phyloP scores from a whole-genome alignment of 2,113 vertebrate species.

The Xenopus borealis region DNA sequence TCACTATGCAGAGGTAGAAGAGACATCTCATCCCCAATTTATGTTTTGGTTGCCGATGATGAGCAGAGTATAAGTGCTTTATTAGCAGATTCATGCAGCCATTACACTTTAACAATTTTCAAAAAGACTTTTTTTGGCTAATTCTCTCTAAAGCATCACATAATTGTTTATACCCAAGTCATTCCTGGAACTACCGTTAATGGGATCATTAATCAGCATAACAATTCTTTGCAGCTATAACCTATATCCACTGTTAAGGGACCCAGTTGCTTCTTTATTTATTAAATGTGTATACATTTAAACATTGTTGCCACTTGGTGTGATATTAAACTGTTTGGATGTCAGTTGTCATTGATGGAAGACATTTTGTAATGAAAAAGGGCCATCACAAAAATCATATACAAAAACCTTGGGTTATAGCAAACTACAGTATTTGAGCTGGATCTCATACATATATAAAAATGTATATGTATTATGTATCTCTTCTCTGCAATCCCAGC shows the following conservation, averaged over 20 bases:
- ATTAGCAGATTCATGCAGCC: too few species aligned
- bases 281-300: background rate
- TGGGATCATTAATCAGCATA: background rate
- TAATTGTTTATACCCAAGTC: constrained; percentile 1
- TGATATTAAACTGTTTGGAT: background rate
- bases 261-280: background rate
- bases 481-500: too few species aligned
- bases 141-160: too few species aligned
- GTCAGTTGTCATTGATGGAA: background rate
- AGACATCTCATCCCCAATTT: too few species aligned
- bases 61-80: too few species aligned
- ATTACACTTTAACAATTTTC: too few species aligned
- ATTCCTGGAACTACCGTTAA: background rate
- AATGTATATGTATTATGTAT: too few species aligned
- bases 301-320: background rate
- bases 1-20: too few species aligned
- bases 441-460: background rate
- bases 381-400: background rate
- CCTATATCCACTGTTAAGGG: background rate
- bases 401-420: background rate
- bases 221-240: background rate
- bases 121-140: too few species aligned
- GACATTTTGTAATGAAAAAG: background rate
- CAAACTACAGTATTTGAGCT: background rate
- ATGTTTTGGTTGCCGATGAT: too few species aligned